Conservation (phyloP, 1,140 invertebrate genomes). For the Apocrypta bakeri region DNA sequence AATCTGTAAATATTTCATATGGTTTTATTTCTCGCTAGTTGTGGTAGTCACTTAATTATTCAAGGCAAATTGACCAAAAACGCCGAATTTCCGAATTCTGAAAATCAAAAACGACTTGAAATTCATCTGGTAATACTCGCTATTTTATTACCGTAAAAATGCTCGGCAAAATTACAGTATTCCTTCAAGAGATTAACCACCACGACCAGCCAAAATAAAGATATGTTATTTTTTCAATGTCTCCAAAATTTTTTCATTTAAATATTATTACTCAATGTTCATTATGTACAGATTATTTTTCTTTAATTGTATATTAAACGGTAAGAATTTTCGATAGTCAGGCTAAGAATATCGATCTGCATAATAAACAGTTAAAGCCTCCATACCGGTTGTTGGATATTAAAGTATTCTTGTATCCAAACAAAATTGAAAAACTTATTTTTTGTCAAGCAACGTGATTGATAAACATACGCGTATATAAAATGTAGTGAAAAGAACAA, state of each 20-base stretch:
- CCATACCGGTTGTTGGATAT: neutral
- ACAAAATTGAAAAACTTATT: neutral
- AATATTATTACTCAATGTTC: neutral
- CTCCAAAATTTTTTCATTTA: neutral
- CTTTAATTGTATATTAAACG: slow-evolving; percentile 8
- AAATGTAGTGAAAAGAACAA: neutral
- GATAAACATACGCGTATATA: neutral
- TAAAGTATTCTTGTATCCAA: neutral
- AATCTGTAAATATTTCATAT: neutral
- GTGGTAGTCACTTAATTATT: neutral
- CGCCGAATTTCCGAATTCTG: too few species aligned
- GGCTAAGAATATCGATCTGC: neutral
- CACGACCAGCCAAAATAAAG: neutral
- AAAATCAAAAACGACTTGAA: neutral
- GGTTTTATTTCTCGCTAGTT: neutral
- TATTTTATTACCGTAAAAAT: too few species aligned
- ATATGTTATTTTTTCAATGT: neutral
- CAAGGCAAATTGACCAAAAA: too few species aligned
- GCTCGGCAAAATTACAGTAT: neutral
- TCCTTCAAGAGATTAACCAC: neutral
- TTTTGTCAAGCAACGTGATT: neutral
- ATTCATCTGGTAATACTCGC: neutral
- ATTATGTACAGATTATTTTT: slow-evolving; percentile 3
- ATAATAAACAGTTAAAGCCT: neutral
- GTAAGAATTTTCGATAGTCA: neutral